Conservation (phyloP, 2,797 vertebrate species). For the Cossypha polioptera region DNA sequence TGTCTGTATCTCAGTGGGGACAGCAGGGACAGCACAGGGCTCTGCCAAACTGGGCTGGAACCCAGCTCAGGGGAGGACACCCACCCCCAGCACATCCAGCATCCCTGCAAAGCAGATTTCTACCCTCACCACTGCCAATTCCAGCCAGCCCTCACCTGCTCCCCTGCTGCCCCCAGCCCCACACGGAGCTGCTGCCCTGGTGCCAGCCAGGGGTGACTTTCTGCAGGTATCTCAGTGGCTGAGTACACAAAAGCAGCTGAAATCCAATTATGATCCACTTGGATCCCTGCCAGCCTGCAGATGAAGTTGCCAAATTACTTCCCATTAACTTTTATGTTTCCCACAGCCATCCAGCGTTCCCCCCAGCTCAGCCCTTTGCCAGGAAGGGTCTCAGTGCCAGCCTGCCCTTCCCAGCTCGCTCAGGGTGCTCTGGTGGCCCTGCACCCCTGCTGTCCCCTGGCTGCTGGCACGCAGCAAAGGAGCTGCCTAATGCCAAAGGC, state of each 20-base stretch:
- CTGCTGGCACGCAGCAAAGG: not conserved
- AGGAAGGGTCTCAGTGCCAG: not conserved
- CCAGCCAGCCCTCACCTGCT: accelerated
- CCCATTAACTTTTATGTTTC: constrained; percentile 51
- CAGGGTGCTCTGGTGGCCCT: not conserved
- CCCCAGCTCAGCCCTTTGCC: not conserved
- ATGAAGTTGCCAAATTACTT: constrained; percentile 57
- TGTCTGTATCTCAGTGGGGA: not conserved
- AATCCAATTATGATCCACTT: constrained; percentile 56
- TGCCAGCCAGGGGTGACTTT: not conserved
- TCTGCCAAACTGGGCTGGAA: accelerated
- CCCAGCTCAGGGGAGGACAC: not conserved
- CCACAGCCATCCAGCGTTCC: not conserved
- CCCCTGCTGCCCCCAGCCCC: not conserved
- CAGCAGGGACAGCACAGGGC: not conserved
- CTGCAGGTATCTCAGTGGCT: constrained; percentile 6
- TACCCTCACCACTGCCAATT: accelerated
- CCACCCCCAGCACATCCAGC: not conserved
- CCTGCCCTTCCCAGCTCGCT: not conserved
- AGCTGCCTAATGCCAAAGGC: not conserved
- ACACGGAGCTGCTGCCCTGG: not conserved
- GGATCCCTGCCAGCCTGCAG: constrained; percentile 11
- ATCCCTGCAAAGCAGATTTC: not conserved
- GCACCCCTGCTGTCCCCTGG: not conserved
- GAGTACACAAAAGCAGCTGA: constrained; percentile 40